Percentiles rank a stretch among this genome's conserved stretches.
These are phyloP conservation scores for Colius striatus DNA, from an alignment of 2,113 vertebrate genomes.

Conservation along the genomic window DNA sequence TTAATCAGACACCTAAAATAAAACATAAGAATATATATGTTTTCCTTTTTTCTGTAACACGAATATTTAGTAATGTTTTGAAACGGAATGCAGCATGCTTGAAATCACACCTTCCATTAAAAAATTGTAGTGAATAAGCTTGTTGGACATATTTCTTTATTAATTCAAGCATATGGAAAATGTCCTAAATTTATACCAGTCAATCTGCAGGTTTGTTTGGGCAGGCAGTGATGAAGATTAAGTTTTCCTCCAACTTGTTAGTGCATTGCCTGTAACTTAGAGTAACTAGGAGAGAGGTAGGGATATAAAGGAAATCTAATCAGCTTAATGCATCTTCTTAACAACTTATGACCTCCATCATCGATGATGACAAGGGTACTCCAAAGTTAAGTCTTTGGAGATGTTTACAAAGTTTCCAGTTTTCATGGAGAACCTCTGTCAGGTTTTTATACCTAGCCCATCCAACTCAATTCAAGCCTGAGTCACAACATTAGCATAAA, in stretches of 20 bases:
- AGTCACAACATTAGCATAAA: neutral
- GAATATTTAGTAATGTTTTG: neutral
- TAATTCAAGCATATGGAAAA: neutral
- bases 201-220: neutral
- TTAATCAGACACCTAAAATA: neutral
- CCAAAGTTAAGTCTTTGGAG: neutral
- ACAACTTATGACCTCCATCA: neutral
- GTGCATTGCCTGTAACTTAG: neutral
- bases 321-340: neutral
- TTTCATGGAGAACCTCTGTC: neutral
- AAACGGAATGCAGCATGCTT: neutral
- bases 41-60: neutral
- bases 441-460: neutral
- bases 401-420: neutral
- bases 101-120: neutral
- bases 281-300: neutral
- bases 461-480: neutral
- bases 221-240: neutral
- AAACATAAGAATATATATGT: neutral
- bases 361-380: neutral
- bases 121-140: neutral
- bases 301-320: neutral
- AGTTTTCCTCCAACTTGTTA: neutral
- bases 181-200: neutral
- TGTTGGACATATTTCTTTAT: neutral